phyloP scores from a whole-genome alignment of 2,113 vertebrate species.

The Oxyura jamaicensis region DNA sequence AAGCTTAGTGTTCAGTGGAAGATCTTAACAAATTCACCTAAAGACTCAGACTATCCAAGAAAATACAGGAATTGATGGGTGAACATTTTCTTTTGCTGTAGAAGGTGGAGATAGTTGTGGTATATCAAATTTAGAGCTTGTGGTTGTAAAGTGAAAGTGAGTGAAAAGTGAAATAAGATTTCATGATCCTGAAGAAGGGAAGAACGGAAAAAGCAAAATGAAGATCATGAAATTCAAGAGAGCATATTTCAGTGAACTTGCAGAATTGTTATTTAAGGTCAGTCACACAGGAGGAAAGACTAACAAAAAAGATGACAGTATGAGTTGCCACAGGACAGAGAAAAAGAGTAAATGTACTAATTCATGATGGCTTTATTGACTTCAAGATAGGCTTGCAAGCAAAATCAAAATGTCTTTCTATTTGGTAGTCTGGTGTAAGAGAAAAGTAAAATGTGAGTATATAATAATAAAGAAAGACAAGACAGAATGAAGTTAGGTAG shows the following conservation, averaged over 20 bases:
- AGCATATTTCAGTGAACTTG: not conserved
- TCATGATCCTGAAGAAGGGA: not conserved
- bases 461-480: not conserved
- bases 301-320: not conserved
- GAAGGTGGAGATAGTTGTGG: not conserved
- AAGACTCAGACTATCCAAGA: not conserved
- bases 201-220: not conserved
- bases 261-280: not conserved
- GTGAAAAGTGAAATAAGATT: not conserved
- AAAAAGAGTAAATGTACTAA: not conserved
- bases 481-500: not conserved
- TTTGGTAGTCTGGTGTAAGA: not conserved
- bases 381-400: not conserved
- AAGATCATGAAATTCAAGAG: not conserved
- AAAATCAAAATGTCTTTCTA: not conserved
- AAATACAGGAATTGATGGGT: not conserved
- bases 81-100: not conserved
- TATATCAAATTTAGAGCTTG: not conserved
- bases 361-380: not conserved
- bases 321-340: not conserved
- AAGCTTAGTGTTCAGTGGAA: not conserved
- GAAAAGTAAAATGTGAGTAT: not conserved
- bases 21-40: not conserved
- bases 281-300: not conserved
- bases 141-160: not conserved